Evolutionary conservation across 2,888 invertebrate genomes (phyloP), one percentile per base, ranked within the genome.

Genomic region (Leptura quadrifasciata): DNA sequence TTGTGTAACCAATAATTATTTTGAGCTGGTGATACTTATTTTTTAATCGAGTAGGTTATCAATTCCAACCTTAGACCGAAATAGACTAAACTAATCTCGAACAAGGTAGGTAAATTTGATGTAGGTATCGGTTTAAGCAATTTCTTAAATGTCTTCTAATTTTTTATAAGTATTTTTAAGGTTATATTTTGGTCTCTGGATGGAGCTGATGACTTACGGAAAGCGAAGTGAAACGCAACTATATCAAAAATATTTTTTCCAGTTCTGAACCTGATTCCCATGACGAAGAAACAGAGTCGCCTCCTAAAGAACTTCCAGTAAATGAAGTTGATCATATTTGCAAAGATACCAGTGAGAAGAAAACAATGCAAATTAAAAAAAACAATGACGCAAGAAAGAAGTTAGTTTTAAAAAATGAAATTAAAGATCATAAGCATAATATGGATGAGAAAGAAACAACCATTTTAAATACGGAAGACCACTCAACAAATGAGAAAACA

Each of bases 11-110:
- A 52, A 20, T 60, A 58, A 58, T 10, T 65, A 75, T 72, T 72
- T 68, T 60, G 72, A 64, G 79, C 35, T 58, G 17, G 18, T 60
- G 52, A 64, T 55, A 24, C 17, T 55, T 54, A 57, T 10, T 39
- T 72, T 24, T 58, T 73, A 21, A 61, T 52, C 67, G 15, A 73
- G 83, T 84, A 81, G 82, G 85, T 86, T 86, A 82, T 87, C 86
- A 87, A 82, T 82, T 87, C 88, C 87, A 85, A 68, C 87, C 87
- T 86, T 79, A 88, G 88, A 88, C 88, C 88, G 87, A 88, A 88
- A 88, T 86, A 85, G 68, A 65, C 67, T 65, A 60, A n/a, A 70
- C 18, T 21, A 52, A 61, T 39, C 67, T 21, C 20, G 35, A 58
- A 24, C 18, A 77, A 83, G 84, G 84, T 84, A 83, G 82, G 84